Base-by-base conservation (phyloP, 2,888 invertebrate species). In the Dynastes grantii region DNA sequence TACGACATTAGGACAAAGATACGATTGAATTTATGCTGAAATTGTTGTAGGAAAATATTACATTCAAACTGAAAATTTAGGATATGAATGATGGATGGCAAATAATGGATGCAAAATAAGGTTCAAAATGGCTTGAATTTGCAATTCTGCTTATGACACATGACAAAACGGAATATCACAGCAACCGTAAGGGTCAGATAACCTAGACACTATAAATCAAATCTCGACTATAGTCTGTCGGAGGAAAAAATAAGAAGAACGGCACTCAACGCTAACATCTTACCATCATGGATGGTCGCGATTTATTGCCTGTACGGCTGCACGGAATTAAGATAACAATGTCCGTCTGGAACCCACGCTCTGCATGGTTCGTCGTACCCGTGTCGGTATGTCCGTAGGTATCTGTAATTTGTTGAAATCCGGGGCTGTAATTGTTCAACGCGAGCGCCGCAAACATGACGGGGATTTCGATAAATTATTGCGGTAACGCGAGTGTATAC, bases 401-500 rank as follows among this genome's bases (percentile, higher is more conserved):
- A 37, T 73, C 40, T 61, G 73, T 61, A 73, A 73, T 73, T 73
- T 58, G 73, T 58, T 73, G 58, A 73, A 61, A 58, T 37, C 22
- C 49, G 27, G 61, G 16, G 73, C 40, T 45, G 73, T 73, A 73
- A 73, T 73, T 73, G 73, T 73, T 73, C 73, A 37, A 58, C 73
- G 73, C 58, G 51, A 73, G 27, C 3, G 58, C 73, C 58, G 58
- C 58, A 73, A 73, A 73, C 73, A 73, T 45, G 55, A 73, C 68
- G 61, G 37, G 73, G 73, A 73, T 73, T 73, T 58, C 73, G 58
- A 73, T 73, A 73, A 73, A 58, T 73, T 58, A 73, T 73, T 73
- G 73, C 73, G 73, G 73, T 73, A 73, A 27, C 13, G 73, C 40
- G 58, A 58, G 3, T 40, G 58, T 73, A 73, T 58, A 73, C 73